Evolutionary conservation across 2,888 invertebrate species (phyloP), one percentile per base, ranked within the genome.

Genomic region (Caenorhabditis sp.): DNA sequence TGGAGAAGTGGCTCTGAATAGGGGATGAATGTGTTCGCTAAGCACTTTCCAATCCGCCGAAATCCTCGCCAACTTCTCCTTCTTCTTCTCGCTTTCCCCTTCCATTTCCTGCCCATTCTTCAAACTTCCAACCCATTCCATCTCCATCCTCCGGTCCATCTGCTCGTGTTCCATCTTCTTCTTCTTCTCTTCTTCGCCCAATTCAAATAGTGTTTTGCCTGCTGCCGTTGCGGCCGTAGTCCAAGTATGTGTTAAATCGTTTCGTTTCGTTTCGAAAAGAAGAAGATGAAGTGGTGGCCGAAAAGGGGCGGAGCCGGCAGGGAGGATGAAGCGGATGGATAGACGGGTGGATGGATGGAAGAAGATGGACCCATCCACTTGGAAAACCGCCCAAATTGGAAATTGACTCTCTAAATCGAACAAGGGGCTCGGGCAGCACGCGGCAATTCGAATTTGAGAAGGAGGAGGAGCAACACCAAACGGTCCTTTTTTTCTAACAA

Each of bases 211-310:
- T 76, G 76, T 76, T 67, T 76, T 68, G 67, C 55, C 60, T 5
- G 40, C n/a, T n/a, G n/a, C n/a, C n/a, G n/a, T n/a, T n/a, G n/a
- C n/a, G n/a, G n/a, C n/a, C n/a, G 24, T 53, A 65, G 53, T 67
- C 55, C 62, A 74, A 74, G 65, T 74, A 74, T 60, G 74, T 74
- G 76, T 76, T 67, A 68, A 76, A 76, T 76, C 76, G 76, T 60
- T 76, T 67, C 64, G 72, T n/a, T 32, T n/a, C 22, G 26, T 9
- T 4, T 4, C 32, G 50, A 58, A 58, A 40, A n/a, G 51, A 40
- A 24, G 26, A 35, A 26, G 26, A 24, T 58, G 51, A 60, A 60
- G 32, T 18, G 24, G 44, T 26, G 11, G 9, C n/a, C n/a, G n/a
- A n/a, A n/a, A n/a, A n/a, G n/a, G n/a, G n/a, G n/a, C n/a, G n/a